Base-by-base conservation (phyloP, 2,888 invertebrate genomes). In the Stenchaetothrips biformis region DNA sequence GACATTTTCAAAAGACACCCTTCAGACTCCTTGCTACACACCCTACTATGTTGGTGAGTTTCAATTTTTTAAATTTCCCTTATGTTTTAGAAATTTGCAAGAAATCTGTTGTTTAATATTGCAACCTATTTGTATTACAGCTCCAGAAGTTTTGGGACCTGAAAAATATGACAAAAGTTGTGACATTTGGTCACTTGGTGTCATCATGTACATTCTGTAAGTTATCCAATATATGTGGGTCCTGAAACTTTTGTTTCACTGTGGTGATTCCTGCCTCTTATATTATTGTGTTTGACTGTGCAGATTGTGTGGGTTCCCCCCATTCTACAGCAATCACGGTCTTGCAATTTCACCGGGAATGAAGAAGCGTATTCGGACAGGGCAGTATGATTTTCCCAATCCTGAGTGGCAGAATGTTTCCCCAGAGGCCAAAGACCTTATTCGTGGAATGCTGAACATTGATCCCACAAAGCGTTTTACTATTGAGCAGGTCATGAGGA, bases 111-210 rank as follows among this genome's bases (percentile, higher is more conserved):
- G 6, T 11, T 1, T 53, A 18, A 13, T 59, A 16, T 13, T 80
- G 21, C n/a, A 80, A 21, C 67, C 77, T 81, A 48, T 21, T 79
- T 79, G 8, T 80, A 81, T 86, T 89, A 11, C 88, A 91, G 91
- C 92, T 80, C 92, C 92, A 25, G 92, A 98, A 91, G 97, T 99
- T 7, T 88, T 99, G 80, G 98, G 98, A 2, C 96, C 98, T 7
- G 97, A 97, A 87, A 98, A 97, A 86, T 99, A 99, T 86, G 99
- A 99, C 88, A 98, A 97, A 87, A 97, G 97, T 83, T 99, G 99
- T 89, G 99, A 99, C 89, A 94, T 99, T 86, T 99, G 99, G 99
- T 98, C 98, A 0, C 88, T 99, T 81, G 99, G 99, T 37, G 99
- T 99, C 48, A 99, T 99, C 82, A 99, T 98, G 97, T 99, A 99